These are phyloP conservation scores for Dendrolimus kikuchii DNA, from an alignment of 1,140 invertebrate genomes.

Conservation along the genomic window DNA sequence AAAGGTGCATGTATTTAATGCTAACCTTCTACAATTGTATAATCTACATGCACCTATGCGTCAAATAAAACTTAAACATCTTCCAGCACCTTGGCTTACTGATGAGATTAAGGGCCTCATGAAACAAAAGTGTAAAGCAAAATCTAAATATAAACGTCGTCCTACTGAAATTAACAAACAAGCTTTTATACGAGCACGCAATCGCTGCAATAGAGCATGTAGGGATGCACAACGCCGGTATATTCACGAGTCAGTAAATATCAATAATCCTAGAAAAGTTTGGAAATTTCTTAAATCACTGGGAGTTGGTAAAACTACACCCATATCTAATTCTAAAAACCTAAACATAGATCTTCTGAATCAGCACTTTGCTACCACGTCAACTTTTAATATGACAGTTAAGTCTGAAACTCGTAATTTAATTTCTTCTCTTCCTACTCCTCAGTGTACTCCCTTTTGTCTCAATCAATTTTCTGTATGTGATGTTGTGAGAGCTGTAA, in stretches of 20 bases:
- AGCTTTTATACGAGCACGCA: no score
- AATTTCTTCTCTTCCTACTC: neutral
- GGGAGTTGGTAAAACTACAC: neutral
- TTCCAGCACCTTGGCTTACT: neutral
- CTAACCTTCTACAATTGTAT: neutral
- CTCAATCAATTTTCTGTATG: no score
- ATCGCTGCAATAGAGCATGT: no score
- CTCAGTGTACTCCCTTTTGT: neutral
- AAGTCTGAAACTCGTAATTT: neutral
- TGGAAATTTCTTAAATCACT: no score
- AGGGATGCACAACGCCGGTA: no score
- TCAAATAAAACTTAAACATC: neutral
- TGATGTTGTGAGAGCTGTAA: no score
- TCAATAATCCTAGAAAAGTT: no score
- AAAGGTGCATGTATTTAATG: no score
- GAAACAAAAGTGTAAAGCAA: neutral
- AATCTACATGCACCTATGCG: neutral
- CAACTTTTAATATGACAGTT: no score
- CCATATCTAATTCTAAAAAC: neutral
- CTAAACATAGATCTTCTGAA: neutral
- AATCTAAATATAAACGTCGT: neutral
- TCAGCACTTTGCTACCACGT: neutral
- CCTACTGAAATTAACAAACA: no score
- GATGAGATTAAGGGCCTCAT: no score
- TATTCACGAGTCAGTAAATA: no score